Conservation (phyloP, 2,113 vertebrate species). For the Neodon shergylaensis region DNA sequence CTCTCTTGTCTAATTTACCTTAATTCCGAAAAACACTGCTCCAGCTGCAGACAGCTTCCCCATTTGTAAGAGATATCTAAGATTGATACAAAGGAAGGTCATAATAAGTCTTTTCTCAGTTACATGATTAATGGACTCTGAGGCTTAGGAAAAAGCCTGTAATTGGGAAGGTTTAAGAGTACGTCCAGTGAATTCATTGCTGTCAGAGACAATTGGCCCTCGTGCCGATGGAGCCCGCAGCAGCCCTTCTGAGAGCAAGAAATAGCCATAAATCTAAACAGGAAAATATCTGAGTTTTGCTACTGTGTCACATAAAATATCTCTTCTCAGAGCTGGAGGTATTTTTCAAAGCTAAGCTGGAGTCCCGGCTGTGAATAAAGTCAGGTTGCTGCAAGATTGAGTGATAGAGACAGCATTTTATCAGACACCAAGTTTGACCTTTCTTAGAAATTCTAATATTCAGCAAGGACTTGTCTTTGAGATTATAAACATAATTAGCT, state of each 20-base stretch:
- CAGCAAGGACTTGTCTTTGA: constrained; percentile 72
- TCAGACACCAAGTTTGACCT: constrained; percentile 69
- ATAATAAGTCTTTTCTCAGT: constrained; percentile 76
- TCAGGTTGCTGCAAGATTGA: constrained; percentile 63
- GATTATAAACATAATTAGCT: constrained; percentile 68
- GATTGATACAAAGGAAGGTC: constrained; percentile 79
- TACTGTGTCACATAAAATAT: constrained; percentile 80
- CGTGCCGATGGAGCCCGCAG: constrained; percentile 68
- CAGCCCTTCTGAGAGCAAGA: constrained; percentile 77
- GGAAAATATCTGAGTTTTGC: constrained; percentile 81
- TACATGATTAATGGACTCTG: constrained; percentile 79
- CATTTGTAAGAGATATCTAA: constrained; percentile 19
- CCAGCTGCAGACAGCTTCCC: constrained; percentile 58
- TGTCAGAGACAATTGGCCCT: constrained; percentile 80
- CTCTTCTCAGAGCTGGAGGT: constrained; percentile 50
- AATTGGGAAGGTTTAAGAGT: constrained; percentile 83
- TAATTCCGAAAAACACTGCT: background rate
- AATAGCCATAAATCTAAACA: constrained; percentile 80
- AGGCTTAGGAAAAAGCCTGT: constrained; percentile 79
- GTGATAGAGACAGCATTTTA: constrained; percentile 74
- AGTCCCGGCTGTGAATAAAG: constrained; percentile 71
- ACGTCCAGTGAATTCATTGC: constrained; percentile 82
- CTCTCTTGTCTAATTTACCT: constrained; percentile 43
- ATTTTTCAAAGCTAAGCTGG: constrained; percentile 77
- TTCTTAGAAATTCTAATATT: constrained; percentile 65